Base-by-base conservation (phyloP, 2,888 invertebrate genomes). In the Automeris io region DNA sequence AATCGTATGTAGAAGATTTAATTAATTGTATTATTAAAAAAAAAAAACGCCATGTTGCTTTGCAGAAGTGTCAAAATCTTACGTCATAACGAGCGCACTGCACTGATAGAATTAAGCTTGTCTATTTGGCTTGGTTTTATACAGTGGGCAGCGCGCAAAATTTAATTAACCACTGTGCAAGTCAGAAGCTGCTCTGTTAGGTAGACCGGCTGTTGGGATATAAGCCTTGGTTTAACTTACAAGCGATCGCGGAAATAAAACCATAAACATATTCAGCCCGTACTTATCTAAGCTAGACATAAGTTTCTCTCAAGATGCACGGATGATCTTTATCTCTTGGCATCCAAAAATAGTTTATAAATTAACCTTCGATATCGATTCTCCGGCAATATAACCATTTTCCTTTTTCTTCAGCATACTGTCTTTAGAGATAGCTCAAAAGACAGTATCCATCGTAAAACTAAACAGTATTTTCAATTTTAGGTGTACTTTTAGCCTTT, bases 121-220 rank as follows among this genome's bases (percentile, higher is more conserved):
- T 52, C 52, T 61, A 66, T 69, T 73, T 60, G 61, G 61, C 60
- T 65, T 70, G 68, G 70, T 74, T 74, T 71, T 68, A 66, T 66
- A 62, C 59, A 59, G 66, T 49, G 57, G 67, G 55, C 56, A 64
- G 63, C 61, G 61, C 70, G 64, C 70, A 73, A 69, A 78, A 79
- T 79, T 79, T 79, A 79, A 78, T 79, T 79, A 79, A 78, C 76
- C 69, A 58, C 64, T 60, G 58, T 67, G 68, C 74, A 71, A 68
- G n/a, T 70, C 59, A 63, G 65, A 61, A 56, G 54, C 47, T 37
- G 38, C 51, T 18, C n/a, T 33, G 57, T 42, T 49, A 48, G 53
- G 51, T 57, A 50, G 57, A 56, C 52, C 60, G 61, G 69, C 76
- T 74, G 61, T 50, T 56, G 75, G 72, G 76, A 75, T 60, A 35